Conservation (phyloP, 2,888 invertebrate species). For the Gerris lacustris region DNA sequence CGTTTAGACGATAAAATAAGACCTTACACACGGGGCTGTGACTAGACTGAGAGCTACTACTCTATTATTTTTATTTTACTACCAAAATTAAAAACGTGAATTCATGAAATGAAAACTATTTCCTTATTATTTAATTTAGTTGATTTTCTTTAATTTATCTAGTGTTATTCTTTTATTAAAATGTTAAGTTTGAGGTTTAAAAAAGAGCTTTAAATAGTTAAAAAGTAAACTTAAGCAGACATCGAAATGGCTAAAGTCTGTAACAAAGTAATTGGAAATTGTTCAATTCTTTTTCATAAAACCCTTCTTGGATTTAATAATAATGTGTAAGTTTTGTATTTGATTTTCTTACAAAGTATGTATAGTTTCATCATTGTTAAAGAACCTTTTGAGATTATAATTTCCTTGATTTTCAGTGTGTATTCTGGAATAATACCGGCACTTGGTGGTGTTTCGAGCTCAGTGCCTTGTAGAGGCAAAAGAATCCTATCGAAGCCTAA, state of each 20-base stretch:
- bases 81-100: too few relatives aligned
- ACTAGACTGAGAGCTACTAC: too few relatives aligned
- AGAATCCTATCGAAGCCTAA: constrained; percentile 40
- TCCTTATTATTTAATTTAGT: too few relatives aligned
- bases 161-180: too few relatives aligned
- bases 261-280: not conserved
- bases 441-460: not conserved
- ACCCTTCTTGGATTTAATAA: not conserved
- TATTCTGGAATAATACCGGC: not conserved
- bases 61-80: too few relatives aligned
- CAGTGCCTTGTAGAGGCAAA: constrained; percentile 36
- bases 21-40: too few relatives aligned
- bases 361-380: not conserved
- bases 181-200: not conserved
- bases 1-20: too few relatives aligned
- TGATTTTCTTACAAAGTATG: not conserved
- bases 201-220: not conserved
- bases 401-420: not conserved
- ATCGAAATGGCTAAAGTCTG: not conserved
- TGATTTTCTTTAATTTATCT: too few relatives aligned
- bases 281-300: not conserved
- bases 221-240: not conserved
- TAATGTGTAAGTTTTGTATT: not conserved
- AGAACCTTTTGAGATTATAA: not conserved
- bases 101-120: too few relatives aligned